Evolutionary conservation across 2,888 invertebrate genomes (phyloP).

Genomic region (Cephalotes varians): DNA sequence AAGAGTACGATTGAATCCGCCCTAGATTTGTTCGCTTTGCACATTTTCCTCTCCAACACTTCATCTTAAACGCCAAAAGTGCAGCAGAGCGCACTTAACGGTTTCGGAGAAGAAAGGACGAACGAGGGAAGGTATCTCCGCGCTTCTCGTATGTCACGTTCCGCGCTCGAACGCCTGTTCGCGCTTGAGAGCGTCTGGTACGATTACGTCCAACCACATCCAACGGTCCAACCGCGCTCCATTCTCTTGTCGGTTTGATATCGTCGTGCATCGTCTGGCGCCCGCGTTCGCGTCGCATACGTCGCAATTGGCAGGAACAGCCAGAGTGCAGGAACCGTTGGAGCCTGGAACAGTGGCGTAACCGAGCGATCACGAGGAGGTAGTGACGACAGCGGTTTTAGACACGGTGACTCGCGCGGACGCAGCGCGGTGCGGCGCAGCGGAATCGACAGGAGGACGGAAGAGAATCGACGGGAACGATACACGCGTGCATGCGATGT

Average conservation of each 20-base stretch:
- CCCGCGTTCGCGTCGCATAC: not conserved
- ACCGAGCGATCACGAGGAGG: not conserved
- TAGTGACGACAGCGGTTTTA: slow-evolving; percentile 14
- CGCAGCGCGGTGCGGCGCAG: not conserved
- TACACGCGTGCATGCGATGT: slow-evolving; percentile 71
- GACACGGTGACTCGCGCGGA: slow-evolving; percentile 14
- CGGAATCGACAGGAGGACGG: slow-evolving; percentile 1
- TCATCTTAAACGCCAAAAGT: not conserved
- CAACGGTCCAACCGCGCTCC: not conserved
- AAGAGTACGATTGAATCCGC: not conserved
- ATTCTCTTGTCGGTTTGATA: not conserved
- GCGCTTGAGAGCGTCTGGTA: slow-evolving; percentile 35
- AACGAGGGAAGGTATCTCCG: not conserved
- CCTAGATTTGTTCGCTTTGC: not conserved
- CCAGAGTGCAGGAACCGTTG: not conserved
- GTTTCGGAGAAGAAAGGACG: not conserved
- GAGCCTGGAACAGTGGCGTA: not conserved
- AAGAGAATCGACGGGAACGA: slow-evolving; percentile 8
- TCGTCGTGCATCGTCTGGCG: not conserved
- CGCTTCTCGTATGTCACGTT: not conserved
- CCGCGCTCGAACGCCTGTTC: slow-evolving; percentile 1
- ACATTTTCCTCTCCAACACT: not conserved
- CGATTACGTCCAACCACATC: not conserved
- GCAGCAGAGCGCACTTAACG: not conserved
- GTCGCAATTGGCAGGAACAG: not conserved